Conservation (phyloP, 2,797 vertebrate species). For the Hemitrygon akajei region DNA sequence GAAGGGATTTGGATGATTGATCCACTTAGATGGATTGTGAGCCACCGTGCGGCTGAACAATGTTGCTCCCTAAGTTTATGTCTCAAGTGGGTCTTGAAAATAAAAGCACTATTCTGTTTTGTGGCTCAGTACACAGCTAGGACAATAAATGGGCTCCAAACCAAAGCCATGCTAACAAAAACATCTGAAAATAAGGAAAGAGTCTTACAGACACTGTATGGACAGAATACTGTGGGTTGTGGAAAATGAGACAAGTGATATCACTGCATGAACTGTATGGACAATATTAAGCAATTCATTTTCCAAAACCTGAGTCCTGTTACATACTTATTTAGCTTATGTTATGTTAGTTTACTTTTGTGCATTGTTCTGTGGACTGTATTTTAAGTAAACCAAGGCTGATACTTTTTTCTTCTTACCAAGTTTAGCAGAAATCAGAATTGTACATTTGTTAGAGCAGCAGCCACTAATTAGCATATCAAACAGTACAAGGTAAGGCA, state of each 20-base stretch:
- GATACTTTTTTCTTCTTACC: not conserved
- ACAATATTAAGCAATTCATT: not conserved
- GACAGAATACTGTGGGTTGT: not conserved
- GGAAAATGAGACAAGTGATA: not conserved
- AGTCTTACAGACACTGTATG: not conserved
- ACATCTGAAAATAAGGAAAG: not conserved
- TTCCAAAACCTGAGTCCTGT: not conserved
- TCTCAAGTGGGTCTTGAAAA: not conserved
- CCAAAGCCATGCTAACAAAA: not conserved
- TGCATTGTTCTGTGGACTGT: not conserved
- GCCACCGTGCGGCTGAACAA: not conserved
- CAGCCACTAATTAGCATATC: not conserved
- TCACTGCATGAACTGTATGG: not conserved
- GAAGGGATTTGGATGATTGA: slow-evolving; percentile 2
- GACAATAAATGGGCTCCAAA: not conserved
- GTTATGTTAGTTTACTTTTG: not conserved
- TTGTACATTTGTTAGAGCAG: not conserved
- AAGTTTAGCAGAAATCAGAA: not conserved
- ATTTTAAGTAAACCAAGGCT: not conserved
- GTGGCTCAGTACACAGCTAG: not conserved
- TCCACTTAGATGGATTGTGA: not conserved
- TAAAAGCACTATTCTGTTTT: not conserved
- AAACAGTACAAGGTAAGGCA: not conserved
- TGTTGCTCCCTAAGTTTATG: not conserved
- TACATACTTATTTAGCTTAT: not conserved